Evolutionary conservation across 92 coral and sea anemone genomes (phyloP).

Genomic region (Bergia sp.): DNA sequence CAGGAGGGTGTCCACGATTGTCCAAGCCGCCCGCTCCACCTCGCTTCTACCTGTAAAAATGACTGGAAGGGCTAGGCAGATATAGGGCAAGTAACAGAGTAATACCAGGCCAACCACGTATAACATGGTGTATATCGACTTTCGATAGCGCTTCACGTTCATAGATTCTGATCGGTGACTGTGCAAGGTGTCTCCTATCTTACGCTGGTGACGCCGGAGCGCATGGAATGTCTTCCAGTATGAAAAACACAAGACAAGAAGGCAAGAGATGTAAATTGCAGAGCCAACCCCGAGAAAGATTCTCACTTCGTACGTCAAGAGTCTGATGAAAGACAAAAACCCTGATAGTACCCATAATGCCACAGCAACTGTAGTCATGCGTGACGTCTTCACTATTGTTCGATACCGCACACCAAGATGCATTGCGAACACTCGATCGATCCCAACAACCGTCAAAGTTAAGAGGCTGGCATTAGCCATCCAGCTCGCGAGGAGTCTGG

Average conservation of each 20-base stretch:
- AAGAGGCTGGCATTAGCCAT: conserved; percentile 52
- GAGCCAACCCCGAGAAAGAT: conserved; percentile 51
- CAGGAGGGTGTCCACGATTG: conserved; percentile 44
- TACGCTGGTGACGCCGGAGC: conserved; percentile 25
- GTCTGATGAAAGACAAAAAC: conserved; percentile 51
- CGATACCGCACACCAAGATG: conserved; percentile 54
- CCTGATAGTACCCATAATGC: conserved; percentile 44
- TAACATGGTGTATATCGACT: conserved; percentile 55
- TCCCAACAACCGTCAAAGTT: conserved; percentile 55
- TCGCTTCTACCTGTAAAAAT: conserved; percentile 49
- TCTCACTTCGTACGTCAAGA: conserved; percentile 46
- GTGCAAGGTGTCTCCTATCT: conserved; percentile 5
- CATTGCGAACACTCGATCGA: conserved; percentile 63
- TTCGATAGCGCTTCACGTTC: conserved; percentile 40
- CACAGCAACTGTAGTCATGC: conserved; percentile 21
- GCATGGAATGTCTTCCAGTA: conserved; percentile 52
- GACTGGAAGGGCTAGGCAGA: conserved; percentile 47
- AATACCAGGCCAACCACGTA: conserved; percentile 55
- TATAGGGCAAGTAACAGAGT: conserved; percentile 58
- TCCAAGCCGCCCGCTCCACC: conserved; percentile 51
- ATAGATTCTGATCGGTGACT: not conserved
- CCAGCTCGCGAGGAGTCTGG: conserved; percentile 57
- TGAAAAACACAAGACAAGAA: conserved; percentile 43
- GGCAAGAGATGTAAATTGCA: conserved; percentile 41
- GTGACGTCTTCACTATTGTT: conserved; percentile 40